phyloP scores from a whole-genome alignment of 2,888 invertebrate genomes.

The Heliconius erato region DNA sequence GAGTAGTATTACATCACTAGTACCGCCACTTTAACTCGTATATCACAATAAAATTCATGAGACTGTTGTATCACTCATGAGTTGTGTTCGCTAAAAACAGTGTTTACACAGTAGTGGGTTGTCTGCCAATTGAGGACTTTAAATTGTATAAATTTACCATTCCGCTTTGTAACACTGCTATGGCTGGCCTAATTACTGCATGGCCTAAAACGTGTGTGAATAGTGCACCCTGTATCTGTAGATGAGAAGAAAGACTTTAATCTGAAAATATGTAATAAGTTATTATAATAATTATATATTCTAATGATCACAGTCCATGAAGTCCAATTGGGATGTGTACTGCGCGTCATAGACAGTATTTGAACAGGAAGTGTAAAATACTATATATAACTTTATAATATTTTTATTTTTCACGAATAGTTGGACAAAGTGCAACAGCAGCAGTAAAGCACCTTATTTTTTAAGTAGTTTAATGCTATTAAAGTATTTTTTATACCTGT shows the following conservation, averaged over 20 bases:
- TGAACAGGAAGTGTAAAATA: no score
- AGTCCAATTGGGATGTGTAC: no score
- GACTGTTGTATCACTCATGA: conserved; percentile 48
- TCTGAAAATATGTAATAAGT: not conserved
- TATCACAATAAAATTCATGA: conserved; percentile 50
- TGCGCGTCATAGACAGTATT: no score
- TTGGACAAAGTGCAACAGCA: no score
- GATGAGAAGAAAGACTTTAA: not conserved
- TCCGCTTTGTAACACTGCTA: conserved; percentile 8
- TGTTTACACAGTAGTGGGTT: conserved; percentile 35
- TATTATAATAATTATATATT: not conserved
- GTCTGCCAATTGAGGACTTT: conserved; percentile 28
- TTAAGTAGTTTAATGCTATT: not conserved
- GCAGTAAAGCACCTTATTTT: no score
- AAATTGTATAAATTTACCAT: conserved; percentile 25
- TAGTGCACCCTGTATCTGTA: not conserved
- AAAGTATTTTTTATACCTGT: no score
- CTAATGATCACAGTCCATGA: no score
- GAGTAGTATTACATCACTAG: not conserved
- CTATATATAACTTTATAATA: no score
- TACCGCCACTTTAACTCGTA: not conserved
- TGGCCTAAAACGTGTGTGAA: not conserved
- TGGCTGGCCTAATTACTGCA: conserved; percentile 6
- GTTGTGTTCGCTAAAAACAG: conserved; percentile 42
- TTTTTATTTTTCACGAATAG: not conserved